phyloP scores from a whole-genome alignment of 2,888 invertebrate species.

The Anoncus sp. region DNA sequence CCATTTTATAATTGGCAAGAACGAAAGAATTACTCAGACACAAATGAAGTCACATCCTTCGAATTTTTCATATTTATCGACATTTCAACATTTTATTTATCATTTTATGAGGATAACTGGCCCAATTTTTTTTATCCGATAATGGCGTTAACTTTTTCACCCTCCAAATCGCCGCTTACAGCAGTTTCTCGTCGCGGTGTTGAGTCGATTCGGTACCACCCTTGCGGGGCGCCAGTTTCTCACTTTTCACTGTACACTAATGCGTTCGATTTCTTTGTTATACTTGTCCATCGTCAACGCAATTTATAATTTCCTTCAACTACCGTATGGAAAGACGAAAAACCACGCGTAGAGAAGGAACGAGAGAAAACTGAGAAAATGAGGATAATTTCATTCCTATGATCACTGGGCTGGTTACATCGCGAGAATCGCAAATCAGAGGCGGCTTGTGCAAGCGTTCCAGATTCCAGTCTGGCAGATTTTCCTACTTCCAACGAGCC shows the following conservation, averaged over 20 bases:
- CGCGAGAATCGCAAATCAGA: conserved; percentile 17
- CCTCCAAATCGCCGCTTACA: too few species aligned
- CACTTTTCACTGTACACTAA: neutral
- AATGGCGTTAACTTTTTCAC: too few species aligned
- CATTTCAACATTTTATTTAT: too few species aligned
- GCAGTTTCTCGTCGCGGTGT: too few species aligned
- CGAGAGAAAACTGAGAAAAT: conserved; percentile 18
- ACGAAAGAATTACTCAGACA: too few species aligned
- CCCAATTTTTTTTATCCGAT: too few species aligned
- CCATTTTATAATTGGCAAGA: too few species aligned
- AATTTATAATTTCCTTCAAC: neutral
- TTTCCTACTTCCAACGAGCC: conserved; percentile 33
- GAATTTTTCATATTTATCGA: too few species aligned
- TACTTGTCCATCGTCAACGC: neutral
- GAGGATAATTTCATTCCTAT: conserved; percentile 34
- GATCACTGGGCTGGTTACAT: neutral
- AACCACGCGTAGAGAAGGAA: conserved; percentile 5
- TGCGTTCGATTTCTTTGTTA: neutral
- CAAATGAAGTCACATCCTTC: too few species aligned
- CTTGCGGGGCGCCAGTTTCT: too few species aligned
- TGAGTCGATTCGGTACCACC: too few species aligned
- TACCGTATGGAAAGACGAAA: neutral
- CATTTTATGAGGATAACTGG: too few species aligned
- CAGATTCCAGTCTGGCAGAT: conserved; percentile 34
- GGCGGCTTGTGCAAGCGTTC: conserved; percentile 14